Evolutionary conservation across 2,113 vertebrate genomes (phyloP).

Genomic region (Maylandia zebra): DNA sequence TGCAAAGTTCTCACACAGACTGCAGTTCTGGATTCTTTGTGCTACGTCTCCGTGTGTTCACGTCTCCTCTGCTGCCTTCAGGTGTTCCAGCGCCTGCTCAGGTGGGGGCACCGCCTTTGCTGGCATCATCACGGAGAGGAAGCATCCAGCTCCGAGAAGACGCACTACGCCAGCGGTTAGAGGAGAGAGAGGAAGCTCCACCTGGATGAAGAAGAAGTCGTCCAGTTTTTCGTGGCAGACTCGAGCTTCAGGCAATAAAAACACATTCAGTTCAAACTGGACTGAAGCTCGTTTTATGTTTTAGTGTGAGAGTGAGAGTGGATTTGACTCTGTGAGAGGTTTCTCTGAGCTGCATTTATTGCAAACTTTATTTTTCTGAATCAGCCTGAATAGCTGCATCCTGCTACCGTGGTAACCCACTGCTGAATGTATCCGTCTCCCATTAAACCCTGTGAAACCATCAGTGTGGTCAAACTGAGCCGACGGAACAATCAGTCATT

Average conservation of each 20-base stretch:
- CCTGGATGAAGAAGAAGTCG: background rate
- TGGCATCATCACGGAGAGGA: background rate
- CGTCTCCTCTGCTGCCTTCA: background rate
- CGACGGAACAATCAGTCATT: background rate
- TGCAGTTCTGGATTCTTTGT: background rate
- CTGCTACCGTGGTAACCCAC: background rate
- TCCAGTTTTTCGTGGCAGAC: background rate
- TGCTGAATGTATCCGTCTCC: background rate
- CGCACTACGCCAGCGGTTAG: background rate
- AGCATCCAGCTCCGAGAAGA: background rate
- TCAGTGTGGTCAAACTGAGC: background rate
- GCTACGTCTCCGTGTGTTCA: background rate
- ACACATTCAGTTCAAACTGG: background rate
- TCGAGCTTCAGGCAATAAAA: background rate
- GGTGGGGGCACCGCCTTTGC: background rate
- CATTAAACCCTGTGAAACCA: background rate
- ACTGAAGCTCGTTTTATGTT: background rate
- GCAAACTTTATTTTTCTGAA: background rate
- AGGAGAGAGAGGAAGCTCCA: background rate
- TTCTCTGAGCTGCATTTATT: background rate
- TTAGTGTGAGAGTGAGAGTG: background rate
- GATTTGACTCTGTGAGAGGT: background rate
- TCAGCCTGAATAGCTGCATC: rapidly evolving
- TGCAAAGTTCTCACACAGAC: background rate
- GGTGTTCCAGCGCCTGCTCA: background rate